Conservation (phyloP, 2,888 invertebrate genomes). For the Timandra comae region DNA sequence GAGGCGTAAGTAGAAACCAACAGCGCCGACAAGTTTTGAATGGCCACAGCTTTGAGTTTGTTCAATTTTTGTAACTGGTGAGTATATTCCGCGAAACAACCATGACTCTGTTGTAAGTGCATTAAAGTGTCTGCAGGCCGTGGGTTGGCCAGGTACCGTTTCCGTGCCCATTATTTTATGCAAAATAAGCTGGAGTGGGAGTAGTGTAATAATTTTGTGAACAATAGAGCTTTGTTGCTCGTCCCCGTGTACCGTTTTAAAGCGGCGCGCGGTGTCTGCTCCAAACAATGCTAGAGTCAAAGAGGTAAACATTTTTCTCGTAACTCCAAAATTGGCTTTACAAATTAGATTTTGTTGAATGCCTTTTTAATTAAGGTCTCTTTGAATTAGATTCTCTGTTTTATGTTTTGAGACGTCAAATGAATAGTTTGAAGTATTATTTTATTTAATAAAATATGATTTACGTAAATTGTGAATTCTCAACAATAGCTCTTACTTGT, state of each 20-base stretch:
- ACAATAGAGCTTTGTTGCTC: constrained; percentile 49
- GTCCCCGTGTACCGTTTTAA: constrained; percentile 26
- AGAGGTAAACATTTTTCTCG: constrained; percentile 12
- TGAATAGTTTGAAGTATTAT: too few relatives aligned
- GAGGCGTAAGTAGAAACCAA: constrained; percentile 26
- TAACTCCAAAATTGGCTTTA: constrained; percentile 8
- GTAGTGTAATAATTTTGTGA: constrained; percentile 52
- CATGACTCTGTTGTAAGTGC: constrained; percentile 46
- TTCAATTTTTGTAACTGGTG: constrained; percentile 39
- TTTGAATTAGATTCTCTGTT: too few relatives aligned
- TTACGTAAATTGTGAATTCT: too few relatives aligned
- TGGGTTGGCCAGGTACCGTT: constrained; percentile 36
- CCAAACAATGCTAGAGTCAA: constrained; percentile 21
- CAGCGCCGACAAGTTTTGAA: constrained; percentile 33
- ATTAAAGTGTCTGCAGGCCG: constrained; percentile 47
- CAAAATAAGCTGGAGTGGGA: constrained; percentile 47
- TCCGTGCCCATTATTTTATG: constrained; percentile 56
- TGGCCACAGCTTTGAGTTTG: constrained; percentile 22
- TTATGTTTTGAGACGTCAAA: too few relatives aligned
- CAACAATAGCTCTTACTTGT: too few relatives aligned
- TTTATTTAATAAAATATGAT: too few relatives aligned
- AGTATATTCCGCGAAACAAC: constrained; percentile 35
- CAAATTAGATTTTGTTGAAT: constrained; percentile 1
- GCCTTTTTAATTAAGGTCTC: too few relatives aligned
- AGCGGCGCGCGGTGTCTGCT: constrained; percentile 3